Evolutionary conservation across 2,797 vertebrate genomes (phyloP), one percentile per base, ranked within the genome.

Genomic region (Ctenopoma multispine): DNA sequence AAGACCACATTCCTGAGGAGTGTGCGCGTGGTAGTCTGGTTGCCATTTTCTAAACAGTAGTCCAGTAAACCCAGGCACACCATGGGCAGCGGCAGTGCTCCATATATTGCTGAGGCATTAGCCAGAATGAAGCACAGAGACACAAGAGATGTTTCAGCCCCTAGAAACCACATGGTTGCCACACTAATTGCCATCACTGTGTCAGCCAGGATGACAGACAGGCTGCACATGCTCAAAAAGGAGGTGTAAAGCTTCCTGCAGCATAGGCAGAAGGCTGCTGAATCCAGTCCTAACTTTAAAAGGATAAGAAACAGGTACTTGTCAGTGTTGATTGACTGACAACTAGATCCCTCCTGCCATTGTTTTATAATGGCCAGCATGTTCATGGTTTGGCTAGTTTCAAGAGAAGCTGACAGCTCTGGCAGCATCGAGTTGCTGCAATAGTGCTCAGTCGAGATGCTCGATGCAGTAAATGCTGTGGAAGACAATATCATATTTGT

Each of bases 121-220:
- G 89, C 75, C 67, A 95, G 72, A 23, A 92, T 2, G 69, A 75
- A 84, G 73, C 94, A 95, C 21, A 73, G 5, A 0, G 81, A 61
- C 18, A 27, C 11, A 2, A 64, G 50, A 11, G 73, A 72, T 1
- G 5, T 21, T 1, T 71, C 66, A 20, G 63, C 2, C 8, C 65
- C 68, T 4, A 89, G 60, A 53, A 86, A 44, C 86, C 85, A 91
- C 13, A 80, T 11, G 0, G 34, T 15, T 1, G 31, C 21, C 17
- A 91, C 31, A 2, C 24, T 31, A 12, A 44, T 15, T 3, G 53
- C 20, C 62, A 94, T 12, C n/a, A 84, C 14, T 6, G 69, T 0
- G 56, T 95, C 94, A 1, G 73, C 89, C 27, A 93, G 12, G 9
- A 90, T 7, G 1, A 94, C 55, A 0, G 91, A 93, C 68, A 92